Base-by-base conservation (phyloP, 1,140 invertebrate species). In the Lepidotrigona ventralis region DNA sequence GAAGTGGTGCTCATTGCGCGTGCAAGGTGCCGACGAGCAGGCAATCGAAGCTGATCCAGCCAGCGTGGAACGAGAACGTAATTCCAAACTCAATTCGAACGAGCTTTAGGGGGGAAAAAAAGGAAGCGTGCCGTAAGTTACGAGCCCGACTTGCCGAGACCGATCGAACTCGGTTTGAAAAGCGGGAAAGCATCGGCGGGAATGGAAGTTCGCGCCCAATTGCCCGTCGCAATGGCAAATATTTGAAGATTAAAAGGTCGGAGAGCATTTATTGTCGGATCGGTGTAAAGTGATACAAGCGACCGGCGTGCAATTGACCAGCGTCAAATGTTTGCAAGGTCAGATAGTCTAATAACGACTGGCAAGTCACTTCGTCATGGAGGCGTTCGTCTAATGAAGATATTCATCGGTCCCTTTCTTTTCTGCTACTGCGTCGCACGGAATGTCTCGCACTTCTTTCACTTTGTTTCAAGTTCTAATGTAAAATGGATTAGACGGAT, bases 291-390 rank as follows among this genome's bases (percentile, higher is more conserved):
- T 46, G 19, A 23, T 53, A 68, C 66, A 23, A 72, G 69, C 64
- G 79, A 80, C 33, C 79, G 26, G 68, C 2, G 58, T 2, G 23
- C 58, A 66, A 68, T 81, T 76, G 39, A 81, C 63, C 53, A 11
- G 3, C 60, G 63, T 76, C 63, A 75, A 81, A 81, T 68, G 63
- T 76, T 81, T 68, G 21, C 79, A 3, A 63, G 73, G 53, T 11
- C n/a, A 74, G 72, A 81, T 81, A 46, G 79, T 68, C 68, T 81
- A 81, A 76, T 81, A 81, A 76, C 63, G 19, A 19, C n/a, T 46
- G 6, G 6, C 39, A 14, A n/a, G 19, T n/a, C 29, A 23, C 79
- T 15, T 33, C 2, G 39, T 66, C 29, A 46, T 23, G 19, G 23
- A 19, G 6, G 39, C 71, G 19, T n/a, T n/a, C n/a, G n/a, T 51